Percentiles rank a stretch among this genome's conserved stretches.
phyloP scores from a whole-genome alignment of 2,113 vertebrate genomes.

The Helogale parvula region DNA sequence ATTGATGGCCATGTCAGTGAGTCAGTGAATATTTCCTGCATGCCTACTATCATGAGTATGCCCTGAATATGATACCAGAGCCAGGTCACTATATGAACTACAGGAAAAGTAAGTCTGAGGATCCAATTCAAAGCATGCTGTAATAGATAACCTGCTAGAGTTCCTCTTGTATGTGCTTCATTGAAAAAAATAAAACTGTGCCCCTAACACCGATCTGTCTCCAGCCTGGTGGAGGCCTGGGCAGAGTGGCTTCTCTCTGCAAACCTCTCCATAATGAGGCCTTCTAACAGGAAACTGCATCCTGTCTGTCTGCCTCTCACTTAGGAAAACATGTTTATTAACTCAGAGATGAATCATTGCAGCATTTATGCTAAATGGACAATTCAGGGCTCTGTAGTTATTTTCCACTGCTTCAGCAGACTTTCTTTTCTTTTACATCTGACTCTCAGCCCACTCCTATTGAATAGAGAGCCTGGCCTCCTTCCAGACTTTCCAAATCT shows the following conservation, averaged over 20 bases:
- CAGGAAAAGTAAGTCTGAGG: not conserved
- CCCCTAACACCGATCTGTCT: not conserved
- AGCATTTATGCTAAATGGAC: slow-evolving; percentile 11
- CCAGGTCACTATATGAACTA: not conserved
- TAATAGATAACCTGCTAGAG: not conserved
- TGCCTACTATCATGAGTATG: not conserved
- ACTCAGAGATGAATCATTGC: slow-evolving; percentile 56
- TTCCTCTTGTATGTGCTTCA: not conserved
- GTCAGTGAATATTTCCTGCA: not conserved
- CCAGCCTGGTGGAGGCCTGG: not conserved
- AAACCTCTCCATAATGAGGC: not conserved
- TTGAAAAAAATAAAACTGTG: not conserved
- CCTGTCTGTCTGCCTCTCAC: slow-evolving; percentile 33
- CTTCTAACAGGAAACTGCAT: not conserved
- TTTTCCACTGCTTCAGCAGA: slow-evolving; percentile 33
- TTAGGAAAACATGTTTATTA: slow-evolving; percentile 62
- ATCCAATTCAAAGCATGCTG: not conserved
- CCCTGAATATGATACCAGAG: not conserved
- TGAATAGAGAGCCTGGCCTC: slow-evolving; percentile 25
- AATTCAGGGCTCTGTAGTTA: not conserved
- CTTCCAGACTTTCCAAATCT: slow-evolving; percentile 41
- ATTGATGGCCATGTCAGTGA: not conserved
- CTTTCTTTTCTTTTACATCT: slow-evolving; percentile 58
- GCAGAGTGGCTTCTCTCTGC: not conserved
- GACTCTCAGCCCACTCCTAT: slow-evolving; percentile 2